phyloP scores from a whole-genome alignment of 2,888 invertebrate species.

The Microctonus brassicae region DNA sequence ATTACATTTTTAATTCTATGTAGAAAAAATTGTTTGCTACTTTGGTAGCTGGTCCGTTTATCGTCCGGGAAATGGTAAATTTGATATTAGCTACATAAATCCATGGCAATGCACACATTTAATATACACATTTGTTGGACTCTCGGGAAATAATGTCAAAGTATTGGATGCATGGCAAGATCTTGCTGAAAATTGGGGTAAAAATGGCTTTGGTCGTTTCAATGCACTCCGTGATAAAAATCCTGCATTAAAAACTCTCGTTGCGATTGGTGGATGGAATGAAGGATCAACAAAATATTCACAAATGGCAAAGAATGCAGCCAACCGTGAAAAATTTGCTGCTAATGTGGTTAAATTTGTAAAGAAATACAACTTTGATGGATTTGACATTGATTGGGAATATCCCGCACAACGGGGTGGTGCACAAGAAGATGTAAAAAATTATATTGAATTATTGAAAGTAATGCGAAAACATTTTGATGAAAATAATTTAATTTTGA shows the following conservation, averaged over 20 bases:
- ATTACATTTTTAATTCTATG: not conserved
- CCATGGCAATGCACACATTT: slow-evolving; percentile 81
- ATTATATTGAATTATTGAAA: slow-evolving; percentile 72
- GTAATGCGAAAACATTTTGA: slow-evolving; percentile 74
- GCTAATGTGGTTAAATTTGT: slow-evolving; percentile 72
- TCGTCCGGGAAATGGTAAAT: slow-evolving; percentile 76
- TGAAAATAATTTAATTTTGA: slow-evolving; percentile 64
- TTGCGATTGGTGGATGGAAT: slow-evolving; percentile 81
- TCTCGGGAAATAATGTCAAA: slow-evolving; percentile 72
- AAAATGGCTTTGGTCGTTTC: slow-evolving; percentile 73
- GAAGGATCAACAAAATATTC: slow-evolving; percentile 77
- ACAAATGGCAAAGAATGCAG: slow-evolving; percentile 71
- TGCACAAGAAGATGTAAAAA: slow-evolving; percentile 67
- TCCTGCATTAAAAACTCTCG: slow-evolving; percentile 72
- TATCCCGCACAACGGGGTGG: slow-evolving; percentile 76
- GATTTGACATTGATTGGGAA: slow-evolving; percentile 81
- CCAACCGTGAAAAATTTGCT: slow-evolving; percentile 72
- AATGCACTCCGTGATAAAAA: slow-evolving; percentile 72
- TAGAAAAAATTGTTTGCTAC: slow-evolving; percentile 73
- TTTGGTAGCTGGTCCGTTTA: slow-evolving; percentile 84
- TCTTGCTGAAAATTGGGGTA: slow-evolving; percentile 70
- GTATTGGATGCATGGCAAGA: slow-evolving; percentile 77
- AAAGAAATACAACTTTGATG: slow-evolving; percentile 75
- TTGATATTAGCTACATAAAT: slow-evolving; percentile 77
- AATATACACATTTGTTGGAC: slow-evolving; percentile 81